Evolutionary conservation across 1,140 invertebrate species (phyloP), one percentile per base, ranked within the genome.

Genomic region (Formica selysi): DNA sequence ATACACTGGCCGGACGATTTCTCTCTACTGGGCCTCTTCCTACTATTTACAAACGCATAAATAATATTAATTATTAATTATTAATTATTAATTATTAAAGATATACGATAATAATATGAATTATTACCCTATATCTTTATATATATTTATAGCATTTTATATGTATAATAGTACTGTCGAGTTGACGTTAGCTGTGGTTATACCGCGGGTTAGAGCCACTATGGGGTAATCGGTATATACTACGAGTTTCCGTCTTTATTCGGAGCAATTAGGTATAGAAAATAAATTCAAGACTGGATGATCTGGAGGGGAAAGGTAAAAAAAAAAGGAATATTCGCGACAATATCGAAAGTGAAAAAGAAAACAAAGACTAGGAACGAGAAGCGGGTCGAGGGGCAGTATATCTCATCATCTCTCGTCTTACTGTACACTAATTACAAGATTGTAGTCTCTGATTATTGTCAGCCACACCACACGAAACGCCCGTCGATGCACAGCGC

Each of bases 41-140:
- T 95, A 95, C 93, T 95, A 95, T 95, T 95, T 95, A 95, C 95
- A 95, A 95, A 95, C 93, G 93, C 94, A 95, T 95, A 95, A 95
- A 95, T 95, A 95, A 95, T 95, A 93, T 94, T 92, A 93, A 93
- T 95, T 94, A 93, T 93, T 51, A 51, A 48, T 48, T 48, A 48
- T 48, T 48, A 48, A 5, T 51, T 51, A 5, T 51, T 51, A 51
- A 51, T 51, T 51, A 51, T 19, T 51, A 51, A 51, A 51, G 48
- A 51, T 51, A 5, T 51, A 51, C 48, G 48, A 51, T 51, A 51
- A 51, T 51, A 51, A 51, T 51, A 51, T 48, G 3, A 19, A 51
- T 51, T 51, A 91, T 93, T 92, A 89, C 76, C 83, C 80, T 93
- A 89, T 92, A 93, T 91, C 92, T 93, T 91, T 94, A 94, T 94